Conservation (phyloP, 2,888 invertebrate species). For the Ethmia dodecea region DNA sequence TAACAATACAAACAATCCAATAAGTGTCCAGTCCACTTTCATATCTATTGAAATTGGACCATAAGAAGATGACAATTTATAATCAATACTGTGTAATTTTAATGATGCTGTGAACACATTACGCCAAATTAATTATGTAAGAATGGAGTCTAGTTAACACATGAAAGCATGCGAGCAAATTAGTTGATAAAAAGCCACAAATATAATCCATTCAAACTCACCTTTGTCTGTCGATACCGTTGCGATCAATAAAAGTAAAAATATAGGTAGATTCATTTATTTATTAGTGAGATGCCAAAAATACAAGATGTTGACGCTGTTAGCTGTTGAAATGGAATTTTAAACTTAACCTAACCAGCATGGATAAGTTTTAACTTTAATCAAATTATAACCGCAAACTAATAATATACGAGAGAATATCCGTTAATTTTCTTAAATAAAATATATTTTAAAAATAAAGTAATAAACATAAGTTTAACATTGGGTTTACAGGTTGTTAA, state of each 20-base stretch:
- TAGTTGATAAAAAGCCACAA: constrained; percentile 34
- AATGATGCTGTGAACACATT: too few species aligned
- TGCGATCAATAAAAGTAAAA: constrained; percentile 9
- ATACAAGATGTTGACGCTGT: constrained; percentile 36
- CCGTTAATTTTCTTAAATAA: not conserved
- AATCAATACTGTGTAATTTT: too few species aligned
- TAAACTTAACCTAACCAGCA: constrained; percentile 33
- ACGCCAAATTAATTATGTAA: too few species aligned
- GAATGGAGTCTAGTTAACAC: not conserved
- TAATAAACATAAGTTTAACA: constrained; percentile 4
- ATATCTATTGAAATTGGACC: too few species aligned
- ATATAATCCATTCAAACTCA: constrained; percentile 7
- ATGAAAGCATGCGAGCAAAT: constrained; percentile 47
- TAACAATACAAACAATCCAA: too few species aligned
- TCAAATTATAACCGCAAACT: not conserved
- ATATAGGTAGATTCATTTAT: constrained; percentile 25
- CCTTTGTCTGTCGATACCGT: constrained; percentile 7
- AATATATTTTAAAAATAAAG: constrained; percentile 2
- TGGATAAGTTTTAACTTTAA: constrained; percentile 17
- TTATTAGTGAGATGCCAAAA: constrained; percentile 56
- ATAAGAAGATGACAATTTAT: too few species aligned
- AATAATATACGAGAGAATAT: not conserved
- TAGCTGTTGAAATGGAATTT: constrained; percentile 27
- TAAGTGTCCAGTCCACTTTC: too few species aligned
- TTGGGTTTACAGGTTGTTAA: constrained; percentile 32